Evolutionary conservation across 2,113 vertebrate genomes (phyloP).

Genomic region (Megaceryle torquata): DNA sequence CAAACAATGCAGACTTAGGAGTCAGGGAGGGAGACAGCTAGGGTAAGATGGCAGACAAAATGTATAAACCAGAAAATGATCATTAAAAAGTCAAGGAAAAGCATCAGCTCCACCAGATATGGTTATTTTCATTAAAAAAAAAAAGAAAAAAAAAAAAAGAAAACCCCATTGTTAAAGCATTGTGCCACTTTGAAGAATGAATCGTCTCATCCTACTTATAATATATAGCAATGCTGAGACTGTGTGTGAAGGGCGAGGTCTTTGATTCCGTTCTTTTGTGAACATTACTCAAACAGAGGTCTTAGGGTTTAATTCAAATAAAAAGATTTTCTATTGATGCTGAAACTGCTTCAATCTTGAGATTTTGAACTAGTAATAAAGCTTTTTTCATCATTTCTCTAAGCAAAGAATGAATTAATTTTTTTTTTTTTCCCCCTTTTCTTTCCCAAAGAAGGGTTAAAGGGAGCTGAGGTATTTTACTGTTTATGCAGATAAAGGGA

Average conservation of each 20-base stretch:
- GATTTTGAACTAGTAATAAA: neutral
- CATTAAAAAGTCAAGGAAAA: neutral
- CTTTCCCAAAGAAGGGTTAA: no score
- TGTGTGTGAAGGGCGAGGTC: neutral
- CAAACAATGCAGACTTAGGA: neutral
- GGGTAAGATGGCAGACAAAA: neutral
- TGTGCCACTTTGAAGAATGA: neutral
- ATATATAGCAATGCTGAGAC: neutral
- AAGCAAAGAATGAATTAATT: neutral
- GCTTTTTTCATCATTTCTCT: neutral
- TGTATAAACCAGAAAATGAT: neutral
- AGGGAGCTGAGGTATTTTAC: neutral
- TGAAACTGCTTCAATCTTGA: neutral
- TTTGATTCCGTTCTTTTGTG: constrained; percentile 12
- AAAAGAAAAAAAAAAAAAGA: neutral
- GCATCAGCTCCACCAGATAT: neutral
- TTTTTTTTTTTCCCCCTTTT: neutral
- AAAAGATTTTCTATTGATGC: neutral
- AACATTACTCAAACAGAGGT: neutral
- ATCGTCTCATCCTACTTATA: neutral
- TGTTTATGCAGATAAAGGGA: neutral
- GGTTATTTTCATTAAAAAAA: neutral
- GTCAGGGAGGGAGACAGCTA: neutral
- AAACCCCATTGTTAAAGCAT: neutral
- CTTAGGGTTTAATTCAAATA: neutral